These are phyloP conservation scores for Coelopa pilipes DNA, from an alignment of 2,888 invertebrate genomes.

Conservation along the genomic window DNA sequence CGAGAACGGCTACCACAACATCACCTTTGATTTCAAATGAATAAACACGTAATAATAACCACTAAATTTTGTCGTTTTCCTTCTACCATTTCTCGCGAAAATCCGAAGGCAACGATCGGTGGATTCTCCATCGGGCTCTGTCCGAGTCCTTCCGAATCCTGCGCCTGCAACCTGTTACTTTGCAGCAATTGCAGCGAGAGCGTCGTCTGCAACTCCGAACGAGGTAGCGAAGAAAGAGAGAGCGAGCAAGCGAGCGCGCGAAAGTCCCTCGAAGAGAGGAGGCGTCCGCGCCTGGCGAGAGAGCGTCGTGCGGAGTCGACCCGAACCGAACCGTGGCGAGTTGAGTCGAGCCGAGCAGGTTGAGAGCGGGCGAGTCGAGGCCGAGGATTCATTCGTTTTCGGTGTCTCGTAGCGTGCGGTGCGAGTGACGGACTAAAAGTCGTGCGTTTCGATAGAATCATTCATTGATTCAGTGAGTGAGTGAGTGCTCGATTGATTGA, in stretches of 20 bases:
- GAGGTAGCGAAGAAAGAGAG: background rate
- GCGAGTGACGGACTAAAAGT: conserved; percentile 17
- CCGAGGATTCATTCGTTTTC: conserved; percentile 33
- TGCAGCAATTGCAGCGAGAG: background rate
- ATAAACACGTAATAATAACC: too few relatives aligned
- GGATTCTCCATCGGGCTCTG: too few relatives aligned
- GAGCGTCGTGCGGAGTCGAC: background rate
- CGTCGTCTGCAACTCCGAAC: background rate
- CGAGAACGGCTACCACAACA: too few relatives aligned
- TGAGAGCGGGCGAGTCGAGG: background rate
- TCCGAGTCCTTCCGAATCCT: too few relatives aligned
- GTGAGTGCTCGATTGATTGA: background rate
- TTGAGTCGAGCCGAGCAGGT: too few relatives aligned
- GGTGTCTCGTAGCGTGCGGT: conserved; percentile 34
- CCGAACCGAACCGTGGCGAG: conserved; percentile 29
- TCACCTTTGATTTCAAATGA: too few relatives aligned
- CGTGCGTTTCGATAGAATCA: background rate
- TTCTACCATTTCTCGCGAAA: too few relatives aligned
- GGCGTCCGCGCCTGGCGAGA: background rate
- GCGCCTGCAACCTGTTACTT: too few relatives aligned
- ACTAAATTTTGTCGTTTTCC: too few relatives aligned
- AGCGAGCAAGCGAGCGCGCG: background rate
- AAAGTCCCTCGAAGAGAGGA: background rate
- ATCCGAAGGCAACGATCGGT: too few relatives aligned
- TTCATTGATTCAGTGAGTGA: background rate